Conservation (phyloP, 2,888 invertebrate genomes). For the Eupithecia dodoneata region DNA sequence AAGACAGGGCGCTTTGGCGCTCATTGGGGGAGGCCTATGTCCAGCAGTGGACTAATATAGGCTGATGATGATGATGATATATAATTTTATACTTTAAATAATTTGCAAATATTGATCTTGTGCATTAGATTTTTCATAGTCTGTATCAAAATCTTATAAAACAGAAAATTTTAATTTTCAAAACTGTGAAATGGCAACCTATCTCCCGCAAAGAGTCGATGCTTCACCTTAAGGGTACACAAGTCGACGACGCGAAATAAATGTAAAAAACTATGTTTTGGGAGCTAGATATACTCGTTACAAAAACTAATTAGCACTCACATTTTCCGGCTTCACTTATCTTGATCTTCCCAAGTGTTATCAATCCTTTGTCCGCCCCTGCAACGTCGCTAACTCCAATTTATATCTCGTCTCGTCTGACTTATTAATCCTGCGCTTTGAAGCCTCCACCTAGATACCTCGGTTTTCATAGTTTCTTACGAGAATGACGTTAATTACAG, state of each 20-base stretch:
- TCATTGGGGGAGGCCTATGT: too few species aligned
- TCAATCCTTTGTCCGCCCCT: conserved; percentile 26
- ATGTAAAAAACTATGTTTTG: background rate
- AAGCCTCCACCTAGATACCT: conserved; percentile 31
- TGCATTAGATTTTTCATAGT: too few species aligned
- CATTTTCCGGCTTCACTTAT: background rate
- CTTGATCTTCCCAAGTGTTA: background rate
- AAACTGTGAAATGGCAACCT: background rate
- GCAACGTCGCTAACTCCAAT: conserved; percentile 43
- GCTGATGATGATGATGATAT: too few species aligned
- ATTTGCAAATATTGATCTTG: background rate
- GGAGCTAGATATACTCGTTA: background rate
- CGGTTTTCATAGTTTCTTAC: conserved; percentile 43
- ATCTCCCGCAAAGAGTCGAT: background rate
- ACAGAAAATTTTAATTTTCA: background rate
- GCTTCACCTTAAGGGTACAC: background rate
- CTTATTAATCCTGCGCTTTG: conserved; percentile 47
- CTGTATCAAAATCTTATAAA: background rate
- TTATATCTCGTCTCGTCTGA: conserved; percentile 47
- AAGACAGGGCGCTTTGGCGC: too few species aligned
- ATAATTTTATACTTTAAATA: too few species aligned
- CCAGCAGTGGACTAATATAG: too few species aligned
- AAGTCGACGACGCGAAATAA: too few species aligned
- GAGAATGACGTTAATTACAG: conserved; percentile 39
- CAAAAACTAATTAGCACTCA: background rate